Base-by-base conservation (phyloP, 2,888 invertebrate species). In the Lepidochitona cinerea region DNA sequence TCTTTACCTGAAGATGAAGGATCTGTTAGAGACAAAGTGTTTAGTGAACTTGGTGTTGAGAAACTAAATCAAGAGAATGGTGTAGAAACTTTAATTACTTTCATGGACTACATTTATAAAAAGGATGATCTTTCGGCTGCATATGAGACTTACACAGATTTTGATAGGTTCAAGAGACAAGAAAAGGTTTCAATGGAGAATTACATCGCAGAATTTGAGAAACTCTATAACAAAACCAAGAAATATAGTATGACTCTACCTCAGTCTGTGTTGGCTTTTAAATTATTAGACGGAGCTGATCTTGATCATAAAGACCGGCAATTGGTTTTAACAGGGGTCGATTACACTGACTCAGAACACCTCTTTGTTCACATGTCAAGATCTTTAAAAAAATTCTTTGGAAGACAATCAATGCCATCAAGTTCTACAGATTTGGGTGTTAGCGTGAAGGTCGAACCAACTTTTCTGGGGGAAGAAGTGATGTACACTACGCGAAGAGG, bases 21-120 rank as follows among this genome's bases (percentile, higher is more conserved):
- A n/a, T n/a, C n/a, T n/a, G n/a, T n/a, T n/a, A n/a, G n/a, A n/a
- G n/a, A n/a, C n/a, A n/a, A n/a, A n/a, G n/a, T n/a, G n/a, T n/a
- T n/a, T n/a, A n/a, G n/a, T n/a, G n/a, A n/a, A n/a, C n/a, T n/a
- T n/a, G n/a, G n/a, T n/a, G n/a, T n/a, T n/a, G n/a, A n/a, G n/a
- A n/a, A n/a, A 26, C 54, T 77, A 5, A 73, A 73, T 66, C 67
- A 36, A 41, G 71, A 73, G 68, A 66, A 75, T 75, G 74, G 72
- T 68, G 70, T 75, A 1, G 9, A 54, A 5, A 59, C 29, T 7
- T 49, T 75, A 1, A 74, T 71, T 29, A 12, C 23, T 14, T 77
- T 77, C 54, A 71, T 77, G 73, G 75, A 75, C 41, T 64, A 37
- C 26, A 75, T 75, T 14, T 77, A 72, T 41, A 77, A 75, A 65